phyloP scores from a whole-genome alignment of 2,797 vertebrate genomes.

The Bovichtus diacanthus region DNA sequence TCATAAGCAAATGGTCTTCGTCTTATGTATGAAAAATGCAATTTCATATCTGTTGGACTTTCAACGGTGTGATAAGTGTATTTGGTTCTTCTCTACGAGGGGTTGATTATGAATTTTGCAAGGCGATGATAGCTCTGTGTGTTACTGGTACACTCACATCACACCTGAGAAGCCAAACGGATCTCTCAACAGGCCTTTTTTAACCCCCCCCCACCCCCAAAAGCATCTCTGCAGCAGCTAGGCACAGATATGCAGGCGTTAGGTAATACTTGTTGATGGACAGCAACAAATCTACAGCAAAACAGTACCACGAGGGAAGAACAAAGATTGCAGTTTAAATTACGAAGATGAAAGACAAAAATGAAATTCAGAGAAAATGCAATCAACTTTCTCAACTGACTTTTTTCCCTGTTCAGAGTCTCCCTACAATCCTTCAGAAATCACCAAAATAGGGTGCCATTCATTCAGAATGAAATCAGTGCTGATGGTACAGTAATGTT shows the following conservation, averaged over 20 bases:
- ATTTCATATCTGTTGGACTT: background rate
- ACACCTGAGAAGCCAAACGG: background rate
- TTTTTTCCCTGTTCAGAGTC: no score
- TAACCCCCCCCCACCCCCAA: no score
- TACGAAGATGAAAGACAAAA: background rate
- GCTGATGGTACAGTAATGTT: no score
- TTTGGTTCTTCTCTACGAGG: slow-evolving; percentile 25
- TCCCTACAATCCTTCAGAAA: no score
- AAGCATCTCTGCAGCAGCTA: slow-evolving; percentile 2
- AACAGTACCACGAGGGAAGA: background rate
- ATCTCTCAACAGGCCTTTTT: slow-evolving; percentile 31
- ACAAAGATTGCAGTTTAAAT: background rate
- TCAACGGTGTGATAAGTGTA: no score
- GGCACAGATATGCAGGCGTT: background rate
- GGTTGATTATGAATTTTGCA: slow-evolving; percentile 22
- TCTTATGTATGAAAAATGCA: background rate
- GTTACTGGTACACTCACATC: slow-evolving; percentile 16
- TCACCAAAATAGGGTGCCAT: no score
- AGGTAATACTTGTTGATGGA: background rate
- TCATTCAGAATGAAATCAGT: no score
- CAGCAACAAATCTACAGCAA: background rate
- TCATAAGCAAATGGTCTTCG: background rate
- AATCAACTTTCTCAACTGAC: no score
- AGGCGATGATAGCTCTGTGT: slow-evolving; percentile 35
- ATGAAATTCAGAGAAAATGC: background rate